Conservation (phyloP, 2,888 invertebrate species). For the Chloroclysta siterata region DNA sequence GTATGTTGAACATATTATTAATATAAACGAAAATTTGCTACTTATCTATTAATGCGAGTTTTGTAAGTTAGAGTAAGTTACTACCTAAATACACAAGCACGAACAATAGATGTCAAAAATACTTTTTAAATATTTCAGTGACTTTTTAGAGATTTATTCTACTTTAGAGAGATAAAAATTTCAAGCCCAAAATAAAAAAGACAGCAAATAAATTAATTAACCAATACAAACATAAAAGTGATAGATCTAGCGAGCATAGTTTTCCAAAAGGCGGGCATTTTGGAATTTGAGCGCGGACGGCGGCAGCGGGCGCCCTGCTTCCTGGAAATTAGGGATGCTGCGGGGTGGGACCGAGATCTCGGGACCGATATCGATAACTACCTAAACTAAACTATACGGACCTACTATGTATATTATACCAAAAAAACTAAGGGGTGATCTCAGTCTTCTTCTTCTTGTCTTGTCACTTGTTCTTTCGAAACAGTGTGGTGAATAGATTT, state of each 20-base stretch:
- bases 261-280: conserved; percentile 69
- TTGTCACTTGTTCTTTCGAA: no score
- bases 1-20: conserved; percentile 52
- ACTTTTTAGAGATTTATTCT: no score
- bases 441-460: no score
- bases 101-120: no score
- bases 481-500: no score
- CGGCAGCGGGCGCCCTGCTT: conserved; percentile 68
- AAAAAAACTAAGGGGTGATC: neutral
- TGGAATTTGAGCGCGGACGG: conserved; percentile 80
- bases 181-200: neutral
- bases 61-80: no score
- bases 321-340: conserved; percentile 79
- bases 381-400: neutral
- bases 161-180: neutral
- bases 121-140: no score
- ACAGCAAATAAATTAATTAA: conserved; percentile 28
- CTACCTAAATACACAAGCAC: no score
- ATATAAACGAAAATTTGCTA: no score
- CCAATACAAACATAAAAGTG: conserved; percentile 30
- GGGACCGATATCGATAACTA: conserved; percentile 14
- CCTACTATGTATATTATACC: neutral
- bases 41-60: neutral
- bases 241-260: conserved; percentile 31
- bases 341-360: conserved; percentile 53